These are phyloP conservation scores for Cryptomyrus ogoouensis DNA, from an alignment of 2,113 vertebrate species.

Conservation along the genomic window DNA sequence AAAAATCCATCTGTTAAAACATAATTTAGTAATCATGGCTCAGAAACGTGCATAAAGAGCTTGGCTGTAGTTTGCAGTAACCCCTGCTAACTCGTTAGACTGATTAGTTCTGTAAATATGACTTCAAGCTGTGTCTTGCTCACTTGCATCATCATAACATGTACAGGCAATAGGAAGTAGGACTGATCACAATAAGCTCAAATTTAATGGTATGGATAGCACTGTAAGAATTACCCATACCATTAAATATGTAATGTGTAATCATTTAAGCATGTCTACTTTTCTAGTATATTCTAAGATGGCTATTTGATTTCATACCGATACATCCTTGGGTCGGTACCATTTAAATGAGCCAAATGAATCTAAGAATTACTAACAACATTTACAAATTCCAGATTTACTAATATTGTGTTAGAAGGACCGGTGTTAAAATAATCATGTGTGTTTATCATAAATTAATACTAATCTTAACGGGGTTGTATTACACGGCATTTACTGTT, in stretches of 20 bases:
- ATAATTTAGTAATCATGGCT: neutral
- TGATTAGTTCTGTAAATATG: neutral
- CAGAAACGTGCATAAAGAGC: neutral
- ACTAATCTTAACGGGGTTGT: neutral
- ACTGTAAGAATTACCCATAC: neutral
- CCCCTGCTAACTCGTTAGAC: neutral
- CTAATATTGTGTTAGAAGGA: neutral
- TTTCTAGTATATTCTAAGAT: neutral
- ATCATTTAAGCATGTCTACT: neutral
- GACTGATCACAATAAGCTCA: neutral
- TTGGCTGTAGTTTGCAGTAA: neutral
- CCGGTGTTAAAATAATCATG: neutral
- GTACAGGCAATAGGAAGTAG: neutral
- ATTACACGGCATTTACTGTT: neutral
- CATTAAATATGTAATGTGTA: neutral
- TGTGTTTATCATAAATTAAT: neutral
- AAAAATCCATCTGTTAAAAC: neutral
- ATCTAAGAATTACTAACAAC: neutral
- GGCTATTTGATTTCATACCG: neutral
- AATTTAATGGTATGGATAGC: neutral
- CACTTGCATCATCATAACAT: neutral
- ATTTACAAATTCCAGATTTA: neutral
- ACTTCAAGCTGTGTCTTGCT: neutral
- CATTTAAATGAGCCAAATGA: neutral
- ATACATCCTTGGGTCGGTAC: neutral